phyloP scores from a whole-genome alignment of 2,888 invertebrate genomes.

The Dasypolia templi region DNA sequence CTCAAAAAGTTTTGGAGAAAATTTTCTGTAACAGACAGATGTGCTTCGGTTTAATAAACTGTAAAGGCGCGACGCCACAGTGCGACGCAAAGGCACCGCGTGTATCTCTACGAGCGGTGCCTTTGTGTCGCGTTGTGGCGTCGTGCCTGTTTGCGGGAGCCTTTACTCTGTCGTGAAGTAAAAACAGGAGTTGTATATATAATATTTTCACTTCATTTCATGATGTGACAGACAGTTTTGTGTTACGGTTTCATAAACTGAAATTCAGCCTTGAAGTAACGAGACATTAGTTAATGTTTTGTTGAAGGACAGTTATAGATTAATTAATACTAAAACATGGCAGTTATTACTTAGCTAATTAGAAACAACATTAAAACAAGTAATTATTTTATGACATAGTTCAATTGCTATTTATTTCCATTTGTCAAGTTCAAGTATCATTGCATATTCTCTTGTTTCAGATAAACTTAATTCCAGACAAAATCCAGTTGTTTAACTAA shows the following conservation, averaged over 20 bases:
- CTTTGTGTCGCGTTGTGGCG: too few species aligned
- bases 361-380: neutral
- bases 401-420: neutral
- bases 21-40: neutral
- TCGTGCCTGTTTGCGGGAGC: too few species aligned
- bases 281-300: neutral
- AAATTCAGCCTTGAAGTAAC: neutral
- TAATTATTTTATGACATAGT: neutral
- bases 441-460: neutral
- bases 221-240: too few species aligned
- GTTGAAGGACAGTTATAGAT: neutral
- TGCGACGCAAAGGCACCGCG: too few species aligned
- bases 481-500: neutral
- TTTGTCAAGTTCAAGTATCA: neutral
- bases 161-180: too few species aligned
- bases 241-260: neutral
- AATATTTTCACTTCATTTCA: too few species aligned
- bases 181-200: too few species aligned
- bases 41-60: neutral
- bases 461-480: neutral
- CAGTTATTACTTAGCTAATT: slow-evolving; percentile 2
- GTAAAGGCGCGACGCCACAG: too few species aligned
- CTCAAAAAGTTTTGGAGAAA: neutral
- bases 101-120: too few species aligned
- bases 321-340: neutral